A percentile compares a stretch with the other conserved stretches of the same genome.
These are phyloP conservation scores for Tetramorium parvispinum DNA, from an alignment of 1,140 invertebrate genomes.

Conservation along the genomic window DNA sequence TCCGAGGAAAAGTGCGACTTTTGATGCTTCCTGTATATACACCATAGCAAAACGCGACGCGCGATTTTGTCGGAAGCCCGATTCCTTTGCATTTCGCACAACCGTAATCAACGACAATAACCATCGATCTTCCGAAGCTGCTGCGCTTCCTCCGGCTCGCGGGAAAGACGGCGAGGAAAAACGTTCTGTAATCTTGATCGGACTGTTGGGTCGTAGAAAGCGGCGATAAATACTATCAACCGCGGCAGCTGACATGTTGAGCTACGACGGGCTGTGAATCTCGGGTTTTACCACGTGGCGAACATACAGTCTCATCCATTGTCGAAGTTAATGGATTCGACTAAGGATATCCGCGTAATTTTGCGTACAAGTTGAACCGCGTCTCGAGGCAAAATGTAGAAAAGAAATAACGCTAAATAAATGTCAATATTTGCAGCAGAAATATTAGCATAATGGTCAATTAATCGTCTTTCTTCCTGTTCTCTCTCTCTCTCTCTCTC, in stretches of 20 bases:
- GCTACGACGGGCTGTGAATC: constrained; percentile 54
- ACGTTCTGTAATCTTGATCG: constrained; percentile 60
- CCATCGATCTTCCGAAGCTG: constrained; percentile 59
- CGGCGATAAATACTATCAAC: constrained; percentile 57
- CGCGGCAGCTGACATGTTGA: constrained; percentile 45
- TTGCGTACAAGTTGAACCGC: background rate
- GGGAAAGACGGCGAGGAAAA: constrained; percentile 52
- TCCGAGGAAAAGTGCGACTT: background rate
- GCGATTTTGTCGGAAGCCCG: constrained; percentile 23
- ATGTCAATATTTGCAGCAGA: background rate
- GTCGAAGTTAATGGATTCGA: constrained; percentile 47
- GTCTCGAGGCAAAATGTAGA: background rate
- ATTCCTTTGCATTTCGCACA: constrained; percentile 60
- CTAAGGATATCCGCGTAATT: constrained; percentile 21
- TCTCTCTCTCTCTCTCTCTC: background rate
- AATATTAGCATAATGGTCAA: constrained; percentile 14
- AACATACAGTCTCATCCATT: constrained; percentile 40
- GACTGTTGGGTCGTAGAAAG: constrained; percentile 53
- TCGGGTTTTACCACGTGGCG: constrained; percentile 21
- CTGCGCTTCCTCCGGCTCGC: constrained; percentile 50
- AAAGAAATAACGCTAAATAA: background rate
- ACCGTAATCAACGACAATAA: constrained; percentile 62
- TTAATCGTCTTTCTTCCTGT: background rate
- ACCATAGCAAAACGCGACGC: background rate
- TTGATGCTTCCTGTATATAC: constrained; percentile 22